Conservation (phyloP, 64 coral and sea anemone species). For the Hydrozoanthus tunicans region DNA sequence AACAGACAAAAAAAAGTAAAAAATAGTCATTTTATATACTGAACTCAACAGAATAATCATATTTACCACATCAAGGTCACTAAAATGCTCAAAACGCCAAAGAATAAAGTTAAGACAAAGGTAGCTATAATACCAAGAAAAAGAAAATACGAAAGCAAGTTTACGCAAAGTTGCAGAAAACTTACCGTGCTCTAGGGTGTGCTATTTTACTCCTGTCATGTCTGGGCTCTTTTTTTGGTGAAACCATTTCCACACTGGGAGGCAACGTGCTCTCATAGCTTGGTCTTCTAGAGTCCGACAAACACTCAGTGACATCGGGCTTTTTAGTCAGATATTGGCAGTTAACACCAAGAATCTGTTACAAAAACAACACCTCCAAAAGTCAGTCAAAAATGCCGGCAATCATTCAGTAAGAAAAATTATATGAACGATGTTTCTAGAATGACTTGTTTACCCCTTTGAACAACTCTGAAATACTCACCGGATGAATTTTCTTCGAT, state of each 20-base stretch:
- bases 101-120: too few species aligned
- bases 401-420: neutral
- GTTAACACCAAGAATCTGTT: neutral
- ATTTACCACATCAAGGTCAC: neutral
- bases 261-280: neutral
- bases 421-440: neutral
- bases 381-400: neutral
- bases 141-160: too few species aligned
- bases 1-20: neutral
- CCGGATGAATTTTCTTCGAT: constrained; percentile 42
- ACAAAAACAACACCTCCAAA: neutral
- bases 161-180: neutral
- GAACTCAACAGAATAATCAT: neutral
- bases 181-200: neutral
- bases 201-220: neutral
- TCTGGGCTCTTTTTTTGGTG: neutral
- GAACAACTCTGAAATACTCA: neutral
- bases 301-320: neutral
- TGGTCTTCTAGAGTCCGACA: neutral
- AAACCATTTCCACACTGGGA: neutral
- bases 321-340: neutral
- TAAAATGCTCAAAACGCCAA: too few species aligned
- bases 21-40: neutral
- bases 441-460: neutral
- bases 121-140: too few species aligned